phyloP scores from a whole-genome alignment of 2,888 invertebrate species.

The Pseudanteris insignis region DNA sequence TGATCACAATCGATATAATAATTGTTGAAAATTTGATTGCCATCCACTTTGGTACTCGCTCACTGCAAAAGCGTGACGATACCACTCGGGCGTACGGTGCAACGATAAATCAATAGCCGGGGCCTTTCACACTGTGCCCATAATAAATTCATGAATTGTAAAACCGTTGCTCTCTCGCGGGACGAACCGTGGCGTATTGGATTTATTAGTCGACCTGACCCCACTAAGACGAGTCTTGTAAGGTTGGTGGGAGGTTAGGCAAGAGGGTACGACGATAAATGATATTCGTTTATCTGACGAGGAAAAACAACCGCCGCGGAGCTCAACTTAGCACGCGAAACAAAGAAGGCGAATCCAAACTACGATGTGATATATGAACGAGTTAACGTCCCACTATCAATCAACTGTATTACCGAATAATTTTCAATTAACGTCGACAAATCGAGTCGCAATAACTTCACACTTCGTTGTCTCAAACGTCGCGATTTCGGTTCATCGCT shows the following conservation, averaged over 20 bases:
- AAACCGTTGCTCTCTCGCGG: constrained; percentile 61
- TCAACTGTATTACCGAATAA: constrained; percentile 62
- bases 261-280: constrained; percentile 40
- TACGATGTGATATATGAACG: constrained; percentile 59
- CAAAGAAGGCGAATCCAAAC: constrained; percentile 34
- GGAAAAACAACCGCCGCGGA: constrained; percentile 24
- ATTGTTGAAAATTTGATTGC: constrained; percentile 41
- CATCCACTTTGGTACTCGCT: constrained; percentile 24
- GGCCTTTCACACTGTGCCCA: constrained; percentile 58
- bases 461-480: constrained; percentile 26
- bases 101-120: constrained; percentile 64
- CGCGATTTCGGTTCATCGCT: constrained; percentile 25
- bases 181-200: constrained; percentile 65
- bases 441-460: constrained; percentile 48
- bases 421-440: constrained; percentile 62
- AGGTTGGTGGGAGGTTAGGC: constrained; percentile 45
- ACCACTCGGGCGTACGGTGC: constrained; percentile 53
- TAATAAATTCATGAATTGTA: constrained; percentile 66
- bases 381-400: constrained; percentile 63
- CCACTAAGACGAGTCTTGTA: constrained; percentile 57
- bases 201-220: constrained; percentile 66
- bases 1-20: constrained; percentile 33
- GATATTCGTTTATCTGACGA: constrained; percentile 40
- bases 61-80: constrained; percentile 40
- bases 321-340: constrained; percentile 9